Conservation (phyloP, 2,113 vertebrate genomes). For the Cynopterus brachyotis region DNA sequence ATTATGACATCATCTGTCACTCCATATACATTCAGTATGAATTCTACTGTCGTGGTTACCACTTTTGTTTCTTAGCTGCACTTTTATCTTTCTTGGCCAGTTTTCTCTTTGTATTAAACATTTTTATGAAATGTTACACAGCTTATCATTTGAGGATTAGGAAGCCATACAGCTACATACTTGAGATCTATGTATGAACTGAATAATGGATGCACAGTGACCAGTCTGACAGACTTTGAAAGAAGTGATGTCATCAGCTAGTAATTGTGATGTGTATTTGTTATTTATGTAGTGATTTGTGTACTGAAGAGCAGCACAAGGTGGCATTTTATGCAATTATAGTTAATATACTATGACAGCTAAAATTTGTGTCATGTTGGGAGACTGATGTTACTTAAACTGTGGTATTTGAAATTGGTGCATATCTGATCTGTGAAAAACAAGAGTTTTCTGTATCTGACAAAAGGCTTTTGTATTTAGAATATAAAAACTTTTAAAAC, state of each 20-base stretch:
- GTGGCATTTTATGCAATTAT: slow-evolving; percentile 1
- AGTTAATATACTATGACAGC: neutral
- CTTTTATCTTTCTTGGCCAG: neutral
- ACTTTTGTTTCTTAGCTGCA: neutral
- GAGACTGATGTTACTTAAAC: slow-evolving; percentile 11
- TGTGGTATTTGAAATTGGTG: neutral
- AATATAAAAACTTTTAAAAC: slow-evolving; percentile 23
- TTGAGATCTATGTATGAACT: neutral
- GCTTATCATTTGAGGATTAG: neutral
- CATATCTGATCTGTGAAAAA: neutral
- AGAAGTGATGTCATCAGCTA: slow-evolving; percentile 6
- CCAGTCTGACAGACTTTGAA: neutral
- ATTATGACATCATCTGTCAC: neutral
- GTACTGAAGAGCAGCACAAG: neutral
- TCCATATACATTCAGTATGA: neutral
- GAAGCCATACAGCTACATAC: neutral
- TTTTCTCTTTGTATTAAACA: neutral
- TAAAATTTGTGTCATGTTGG: slow-evolving; percentile 21
- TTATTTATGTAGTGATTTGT: slow-evolving; percentile 8
- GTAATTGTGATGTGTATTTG: neutral
- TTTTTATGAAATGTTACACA: slow-evolving; percentile 5
- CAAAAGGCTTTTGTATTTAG: neutral
- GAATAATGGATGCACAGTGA: neutral
- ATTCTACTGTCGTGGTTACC: neutral
- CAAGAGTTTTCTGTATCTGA: neutral